Conservation (phyloP, 2,888 invertebrate genomes). For the Gastrophysa polygoni region DNA sequence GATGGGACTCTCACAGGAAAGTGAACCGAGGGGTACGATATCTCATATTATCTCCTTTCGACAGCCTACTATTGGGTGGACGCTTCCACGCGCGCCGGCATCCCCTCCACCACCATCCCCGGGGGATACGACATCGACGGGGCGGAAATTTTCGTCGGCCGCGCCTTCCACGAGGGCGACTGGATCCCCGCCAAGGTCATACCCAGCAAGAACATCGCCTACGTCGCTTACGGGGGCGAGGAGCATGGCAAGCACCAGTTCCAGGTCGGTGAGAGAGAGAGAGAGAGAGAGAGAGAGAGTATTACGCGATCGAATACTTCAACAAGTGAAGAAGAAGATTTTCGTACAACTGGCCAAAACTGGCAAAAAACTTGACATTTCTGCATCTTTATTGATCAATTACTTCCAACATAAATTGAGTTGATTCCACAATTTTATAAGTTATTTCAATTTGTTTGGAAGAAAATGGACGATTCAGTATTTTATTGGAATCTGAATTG, state of each 20-base stretch:
- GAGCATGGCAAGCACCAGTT: constrained; percentile 69
- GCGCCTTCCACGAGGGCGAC: constrained; percentile 70
- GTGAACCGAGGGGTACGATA: neutral
- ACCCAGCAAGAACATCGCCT: constrained; percentile 68
- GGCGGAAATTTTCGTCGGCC: constrained; percentile 73
- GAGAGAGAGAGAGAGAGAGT: neutral
- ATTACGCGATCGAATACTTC: too few species aligned
- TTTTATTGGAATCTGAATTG: too few species aligned
- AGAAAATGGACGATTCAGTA: too few species aligned
- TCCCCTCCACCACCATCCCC: constrained; percentile 62
- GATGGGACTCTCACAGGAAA: neutral
- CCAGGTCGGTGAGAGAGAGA: constrained; percentile 40
- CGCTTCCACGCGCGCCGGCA: constrained; percentile 53
- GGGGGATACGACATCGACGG: constrained; percentile 76
- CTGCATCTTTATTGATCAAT: too few species aligned
- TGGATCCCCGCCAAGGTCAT: constrained; percentile 72
- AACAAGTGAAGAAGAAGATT: too few species aligned
- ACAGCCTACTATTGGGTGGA: constrained; percentile 57
- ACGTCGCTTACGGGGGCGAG: constrained; percentile 66
- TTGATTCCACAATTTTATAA: too few species aligned
- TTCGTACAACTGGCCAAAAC: too few species aligned
- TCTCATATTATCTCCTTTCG: too few species aligned
- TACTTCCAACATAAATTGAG: too few species aligned
- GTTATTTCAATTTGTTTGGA: too few species aligned
- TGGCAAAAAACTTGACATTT: too few species aligned